Evolutionary conservation across 2,113 vertebrate genomes (phyloP).

Genomic region (Carollia perspicillata): DNA sequence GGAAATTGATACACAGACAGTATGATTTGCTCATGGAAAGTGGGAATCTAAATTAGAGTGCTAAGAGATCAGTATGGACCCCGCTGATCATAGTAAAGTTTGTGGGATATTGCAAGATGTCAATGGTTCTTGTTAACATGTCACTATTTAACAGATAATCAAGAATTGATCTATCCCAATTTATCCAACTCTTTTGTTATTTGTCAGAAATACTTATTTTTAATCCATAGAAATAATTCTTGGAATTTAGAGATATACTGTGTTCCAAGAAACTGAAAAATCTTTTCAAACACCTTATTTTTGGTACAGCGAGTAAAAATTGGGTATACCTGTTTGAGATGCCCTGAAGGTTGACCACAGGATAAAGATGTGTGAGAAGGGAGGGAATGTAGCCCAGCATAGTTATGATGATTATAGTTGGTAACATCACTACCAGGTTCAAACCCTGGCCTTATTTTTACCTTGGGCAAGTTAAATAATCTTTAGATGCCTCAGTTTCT

Average conservation of each 20-base stretch:
- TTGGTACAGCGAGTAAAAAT: neutral
- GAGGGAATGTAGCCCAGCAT: neutral
- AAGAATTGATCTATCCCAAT: neutral
- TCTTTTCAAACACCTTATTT: neutral
- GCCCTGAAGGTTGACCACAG: neutral
- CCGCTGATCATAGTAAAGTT: neutral
- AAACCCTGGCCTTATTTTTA: neutral
- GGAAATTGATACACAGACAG: neutral
- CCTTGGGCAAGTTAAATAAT: neutral
- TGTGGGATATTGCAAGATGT: neutral
- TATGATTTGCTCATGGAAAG: neutral
- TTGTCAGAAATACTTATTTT: conserved; percentile 3
- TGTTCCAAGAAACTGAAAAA: neutral
- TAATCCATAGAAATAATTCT: neutral
- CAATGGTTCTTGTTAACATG: neutral
- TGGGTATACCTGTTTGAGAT: neutral
- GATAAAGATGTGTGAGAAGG: neutral
- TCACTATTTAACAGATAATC: neutral
- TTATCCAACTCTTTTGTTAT: neutral
- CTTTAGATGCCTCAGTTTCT: neutral
- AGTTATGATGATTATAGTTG: neutral
- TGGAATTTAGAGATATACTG: neutral
- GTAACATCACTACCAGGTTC: neutral
- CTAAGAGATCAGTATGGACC: neutral
- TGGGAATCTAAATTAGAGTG: neutral